Evolutionary conservation across 2,888 invertebrate species (phyloP).

Genomic region (Altica lythri): DNA sequence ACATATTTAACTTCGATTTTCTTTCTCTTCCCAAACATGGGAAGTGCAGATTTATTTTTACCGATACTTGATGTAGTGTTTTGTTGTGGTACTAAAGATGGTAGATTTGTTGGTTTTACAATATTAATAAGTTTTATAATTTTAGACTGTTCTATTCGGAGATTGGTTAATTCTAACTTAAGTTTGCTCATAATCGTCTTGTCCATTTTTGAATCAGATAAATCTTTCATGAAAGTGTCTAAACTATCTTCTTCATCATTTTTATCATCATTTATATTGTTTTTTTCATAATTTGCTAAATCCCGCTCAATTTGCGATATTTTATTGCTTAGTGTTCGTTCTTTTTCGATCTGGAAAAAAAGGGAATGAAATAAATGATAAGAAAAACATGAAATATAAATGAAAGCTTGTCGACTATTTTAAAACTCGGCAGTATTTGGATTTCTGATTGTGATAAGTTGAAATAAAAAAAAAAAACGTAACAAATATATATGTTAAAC

Average conservation of each 20-base stretch:
- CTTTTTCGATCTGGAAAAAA: slow-evolving; percentile 64
- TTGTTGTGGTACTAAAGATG: slow-evolving; percentile 55
- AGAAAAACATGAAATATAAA: no score
- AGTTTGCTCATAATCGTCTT: slow-evolving; percentile 68
- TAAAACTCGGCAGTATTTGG: no score
- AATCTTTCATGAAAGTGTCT: slow-evolving; percentile 80
- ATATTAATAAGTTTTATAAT: slow-evolving; percentile 75
- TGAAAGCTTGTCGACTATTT: no score
- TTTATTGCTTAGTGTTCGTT: no score
- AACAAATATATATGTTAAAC: background rate
- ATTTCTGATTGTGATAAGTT: no score
- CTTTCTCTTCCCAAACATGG: slow-evolving; percentile 63
- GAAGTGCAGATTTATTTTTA: slow-evolving; percentile 45
- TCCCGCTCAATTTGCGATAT: no score
- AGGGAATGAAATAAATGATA: slow-evolving; percentile 31
- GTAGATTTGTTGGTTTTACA: slow-evolving; percentile 70
- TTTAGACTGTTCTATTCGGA: slow-evolving; percentile 71
- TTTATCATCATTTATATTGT: slow-evolving; percentile 38
- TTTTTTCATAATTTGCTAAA: no score
- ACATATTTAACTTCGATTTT: slow-evolving; percentile 60
- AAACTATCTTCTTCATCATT: slow-evolving; percentile 70
- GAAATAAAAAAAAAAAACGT: no score
- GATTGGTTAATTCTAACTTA: slow-evolving; percentile 69
- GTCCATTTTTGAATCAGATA: slow-evolving; percentile 59
- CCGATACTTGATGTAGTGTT: slow-evolving; percentile 31